Conservation (phyloP, 2,888 invertebrate species). For the Piscicola geometra region DNA sequence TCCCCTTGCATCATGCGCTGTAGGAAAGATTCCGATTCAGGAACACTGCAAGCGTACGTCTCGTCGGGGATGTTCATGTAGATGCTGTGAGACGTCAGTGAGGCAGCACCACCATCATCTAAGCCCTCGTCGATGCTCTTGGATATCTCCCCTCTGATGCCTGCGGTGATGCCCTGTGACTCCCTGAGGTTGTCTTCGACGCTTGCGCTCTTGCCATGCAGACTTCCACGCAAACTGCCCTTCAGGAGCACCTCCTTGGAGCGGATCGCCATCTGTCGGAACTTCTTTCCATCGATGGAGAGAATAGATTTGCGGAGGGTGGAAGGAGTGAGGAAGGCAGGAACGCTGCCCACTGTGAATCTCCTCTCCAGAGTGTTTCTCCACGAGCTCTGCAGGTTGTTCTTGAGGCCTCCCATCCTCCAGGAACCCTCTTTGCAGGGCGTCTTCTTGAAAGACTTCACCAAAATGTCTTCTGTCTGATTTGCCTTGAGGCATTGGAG, state of each 20-base stretch:
- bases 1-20: no score
- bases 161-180: no score
- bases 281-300: background rate
- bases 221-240: background rate
- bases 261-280: constrained; percentile 6
- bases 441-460: background rate
- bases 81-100: background rate
- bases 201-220: no score
- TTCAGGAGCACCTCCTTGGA: constrained; percentile 21
- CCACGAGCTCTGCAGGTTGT: constrained; percentile 1
- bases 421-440: background rate
- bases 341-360: constrained; percentile 6
- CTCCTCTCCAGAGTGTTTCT: constrained; percentile 17
- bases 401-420: background rate
- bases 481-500: background rate
- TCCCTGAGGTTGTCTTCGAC: no score
- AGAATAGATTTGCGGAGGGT: background rate
- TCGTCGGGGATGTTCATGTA: background rate
- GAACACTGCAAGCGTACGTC: background rate
- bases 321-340: constrained; percentile 8
- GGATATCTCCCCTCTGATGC: no score
- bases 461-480: background rate
- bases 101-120: background rate
- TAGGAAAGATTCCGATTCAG: no score
- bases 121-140: no score